Percentiles rank a stretch among this genome's conserved stretches.
phyloP scores from a whole-genome alignment of 2,888 invertebrate genomes.

The Platypus cylindrus region DNA sequence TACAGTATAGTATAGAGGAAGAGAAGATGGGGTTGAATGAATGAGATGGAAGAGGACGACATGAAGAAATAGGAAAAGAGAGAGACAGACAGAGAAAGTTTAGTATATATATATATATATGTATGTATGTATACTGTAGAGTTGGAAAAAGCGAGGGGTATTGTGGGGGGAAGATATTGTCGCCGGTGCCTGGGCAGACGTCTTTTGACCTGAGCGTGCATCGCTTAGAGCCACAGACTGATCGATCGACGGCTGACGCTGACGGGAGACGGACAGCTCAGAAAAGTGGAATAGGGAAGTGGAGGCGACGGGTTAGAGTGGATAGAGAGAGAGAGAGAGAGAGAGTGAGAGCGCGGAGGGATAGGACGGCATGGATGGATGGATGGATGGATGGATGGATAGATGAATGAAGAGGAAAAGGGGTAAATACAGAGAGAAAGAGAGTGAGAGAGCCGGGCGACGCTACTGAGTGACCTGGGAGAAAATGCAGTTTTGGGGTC shows the following conservation, averaged over 20 bases:
- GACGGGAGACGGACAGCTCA: constrained; percentile 38
- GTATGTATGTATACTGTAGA: too few species aligned
- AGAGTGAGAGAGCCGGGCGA: constrained; percentile 15
- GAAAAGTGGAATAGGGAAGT: constrained; percentile 13
- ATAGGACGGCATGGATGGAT: constrained; percentile 16
- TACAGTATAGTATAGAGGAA: too few species aligned
- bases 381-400: constrained; percentile 5
- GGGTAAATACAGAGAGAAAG: too few species aligned
- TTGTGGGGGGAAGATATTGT: too few species aligned
- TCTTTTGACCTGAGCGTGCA: constrained; percentile 37
- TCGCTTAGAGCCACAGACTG: constrained; percentile 38
- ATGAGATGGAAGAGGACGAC: too few species aligned
- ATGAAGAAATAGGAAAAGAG: too few species aligned
- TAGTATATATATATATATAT: too few species aligned
- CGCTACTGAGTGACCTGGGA: constrained; percentile 24
- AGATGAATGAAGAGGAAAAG: constrained; percentile 12
- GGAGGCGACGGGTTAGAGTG: constrained; percentile 16
- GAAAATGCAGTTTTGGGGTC: constrained; percentile 23
- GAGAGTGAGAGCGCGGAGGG: constrained; percentile 24
- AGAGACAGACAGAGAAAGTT: too few species aligned
- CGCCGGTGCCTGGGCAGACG: constrained; percentile 36
- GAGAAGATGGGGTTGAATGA: too few species aligned
- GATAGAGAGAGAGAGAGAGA: constrained; percentile 15
- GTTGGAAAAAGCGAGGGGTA: constrained; percentile 9
- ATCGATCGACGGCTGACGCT: constrained; percentile 35